These are phyloP conservation scores for Lycodopsis pacificus DNA, from an alignment of 2,797 vertebrate species.

Conservation along the genomic window DNA sequence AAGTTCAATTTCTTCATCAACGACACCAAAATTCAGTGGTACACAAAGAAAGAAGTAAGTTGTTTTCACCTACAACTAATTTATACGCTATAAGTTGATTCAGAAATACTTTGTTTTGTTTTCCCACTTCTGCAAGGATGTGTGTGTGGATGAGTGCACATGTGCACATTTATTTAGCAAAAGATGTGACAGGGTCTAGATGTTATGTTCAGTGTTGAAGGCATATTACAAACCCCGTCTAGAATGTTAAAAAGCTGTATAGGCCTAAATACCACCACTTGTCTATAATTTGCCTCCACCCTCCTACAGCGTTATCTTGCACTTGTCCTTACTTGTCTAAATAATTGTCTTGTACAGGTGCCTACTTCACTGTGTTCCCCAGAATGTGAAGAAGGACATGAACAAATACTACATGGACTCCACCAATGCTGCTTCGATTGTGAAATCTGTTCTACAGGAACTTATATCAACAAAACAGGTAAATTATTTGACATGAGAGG, in stretches of 20 bases:
- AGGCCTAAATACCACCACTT: not conserved
- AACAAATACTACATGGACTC: no score
- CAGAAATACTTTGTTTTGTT: not conserved
- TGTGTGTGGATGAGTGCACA: not conserved
- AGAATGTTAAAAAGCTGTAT: not conserved
- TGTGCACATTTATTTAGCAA: not conserved
- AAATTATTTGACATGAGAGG: no score
- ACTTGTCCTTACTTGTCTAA: no score
- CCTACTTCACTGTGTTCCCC: no score
- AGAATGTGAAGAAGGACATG: no score
- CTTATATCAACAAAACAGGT: no score
- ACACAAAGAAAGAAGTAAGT: constrained; percentile 66
- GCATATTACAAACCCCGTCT: not conserved
- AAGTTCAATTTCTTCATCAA: constrained; percentile 65
- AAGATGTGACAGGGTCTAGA: not conserved
- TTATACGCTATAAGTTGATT: not conserved
- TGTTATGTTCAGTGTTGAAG: not conserved
- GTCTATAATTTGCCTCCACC: not conserved
- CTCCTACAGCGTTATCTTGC: not conserved
- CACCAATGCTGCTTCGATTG: no score
- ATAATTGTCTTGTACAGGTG: no score
- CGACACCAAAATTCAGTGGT: constrained; percentile 77
- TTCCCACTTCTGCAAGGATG: not conserved
- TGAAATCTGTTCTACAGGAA: no score
- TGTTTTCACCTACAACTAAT: not conserved